These are phyloP conservation scores for Upupa epops DNA, from an alignment of 2,113 vertebrate species.

Conservation along the genomic window DNA sequence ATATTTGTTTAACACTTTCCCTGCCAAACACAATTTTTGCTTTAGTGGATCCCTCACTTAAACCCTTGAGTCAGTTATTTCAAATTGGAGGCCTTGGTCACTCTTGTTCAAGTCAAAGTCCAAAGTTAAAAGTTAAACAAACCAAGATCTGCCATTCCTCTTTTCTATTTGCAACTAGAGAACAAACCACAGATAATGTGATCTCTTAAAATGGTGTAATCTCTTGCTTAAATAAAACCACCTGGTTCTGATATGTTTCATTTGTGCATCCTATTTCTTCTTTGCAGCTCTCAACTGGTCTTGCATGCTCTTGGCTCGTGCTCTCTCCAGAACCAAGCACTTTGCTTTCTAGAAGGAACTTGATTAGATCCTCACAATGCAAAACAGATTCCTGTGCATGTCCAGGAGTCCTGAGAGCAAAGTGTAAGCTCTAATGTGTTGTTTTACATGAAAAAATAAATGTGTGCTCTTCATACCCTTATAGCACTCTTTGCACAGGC, in stretches of 20 bases:
- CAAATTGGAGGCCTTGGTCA: not conserved
- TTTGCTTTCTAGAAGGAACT: not conserved
- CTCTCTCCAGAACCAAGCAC: not conserved
- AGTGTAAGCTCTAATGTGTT: not conserved
- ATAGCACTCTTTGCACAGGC: not conserved
- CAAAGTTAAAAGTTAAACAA: not conserved
- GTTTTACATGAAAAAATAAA: not conserved
- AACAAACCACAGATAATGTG: not conserved
- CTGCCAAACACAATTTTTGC: not conserved
- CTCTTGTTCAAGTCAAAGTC: not conserved
- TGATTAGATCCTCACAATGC: not conserved
- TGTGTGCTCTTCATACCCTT: not conserved
- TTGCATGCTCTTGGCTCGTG: not conserved
- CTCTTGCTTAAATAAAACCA: not conserved
- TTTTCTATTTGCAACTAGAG: not conserved
- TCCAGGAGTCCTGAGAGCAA: not conserved
- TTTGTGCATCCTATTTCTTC: not conserved
- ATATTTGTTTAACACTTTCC: not conserved
- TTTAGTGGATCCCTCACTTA: not conserved
- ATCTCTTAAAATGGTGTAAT: not conserved
- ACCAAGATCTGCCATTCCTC: not conserved
- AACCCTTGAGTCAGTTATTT: not conserved
- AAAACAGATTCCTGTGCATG: not conserved
- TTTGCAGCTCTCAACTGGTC: not conserved
- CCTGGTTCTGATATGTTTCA: not conserved